Percentiles rank a stretch among this genome's conserved stretches.
These are phyloP conservation scores for Gandaritis pyraliata DNA, from an alignment of 2,888 invertebrate species.

Conservation along the genomic window DNA sequence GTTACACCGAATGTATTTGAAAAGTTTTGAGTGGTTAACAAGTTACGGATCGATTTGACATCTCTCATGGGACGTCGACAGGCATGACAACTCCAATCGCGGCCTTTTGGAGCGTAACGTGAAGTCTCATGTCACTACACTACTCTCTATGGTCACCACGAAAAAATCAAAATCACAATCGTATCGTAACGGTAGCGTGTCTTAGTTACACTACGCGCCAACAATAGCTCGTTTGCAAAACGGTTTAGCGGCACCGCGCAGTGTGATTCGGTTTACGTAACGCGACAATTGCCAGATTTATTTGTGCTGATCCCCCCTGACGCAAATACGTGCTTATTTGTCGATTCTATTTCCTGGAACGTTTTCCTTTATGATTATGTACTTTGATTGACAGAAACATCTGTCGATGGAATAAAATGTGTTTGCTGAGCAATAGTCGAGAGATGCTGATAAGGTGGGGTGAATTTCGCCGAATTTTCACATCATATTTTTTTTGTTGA, in stretches of 20 bases:
- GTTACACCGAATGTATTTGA: slow-evolving; percentile 25
- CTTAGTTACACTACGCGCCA: no score
- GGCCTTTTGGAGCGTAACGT: slow-evolving; percentile 37
- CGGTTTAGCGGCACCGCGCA: no score
- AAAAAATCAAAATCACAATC: no score
- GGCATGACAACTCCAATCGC: slow-evolving; percentile 38
- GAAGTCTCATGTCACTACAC: slow-evolving; percentile 30
- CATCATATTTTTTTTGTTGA: slow-evolving; percentile 1
- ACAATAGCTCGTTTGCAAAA: no score
- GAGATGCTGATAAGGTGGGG: slow-evolving; percentile 1
- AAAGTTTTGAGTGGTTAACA: slow-evolving; percentile 37
- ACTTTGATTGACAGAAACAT: slow-evolving; percentile 34
- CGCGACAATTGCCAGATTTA: no score
- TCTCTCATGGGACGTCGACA: slow-evolving; percentile 33
- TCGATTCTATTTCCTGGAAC: slow-evolving; percentile 31
- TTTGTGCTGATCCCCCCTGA: background rate
- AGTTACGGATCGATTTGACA: slow-evolving; percentile 35
- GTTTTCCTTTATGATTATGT: slow-evolving; percentile 35
- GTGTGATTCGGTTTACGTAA: no score
- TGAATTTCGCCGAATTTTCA: slow-evolving; percentile 4
- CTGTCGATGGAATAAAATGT: slow-evolving; percentile 23
- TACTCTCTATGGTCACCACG: slow-evolving; percentile 12
- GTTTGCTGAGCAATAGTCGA: slow-evolving; percentile 8
- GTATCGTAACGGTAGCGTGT: no score
- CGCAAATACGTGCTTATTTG: slow-evolving; percentile 35